phyloP scores from a whole-genome alignment of 2,888 invertebrate species.

The Tetramorium bicarinatum region DNA sequence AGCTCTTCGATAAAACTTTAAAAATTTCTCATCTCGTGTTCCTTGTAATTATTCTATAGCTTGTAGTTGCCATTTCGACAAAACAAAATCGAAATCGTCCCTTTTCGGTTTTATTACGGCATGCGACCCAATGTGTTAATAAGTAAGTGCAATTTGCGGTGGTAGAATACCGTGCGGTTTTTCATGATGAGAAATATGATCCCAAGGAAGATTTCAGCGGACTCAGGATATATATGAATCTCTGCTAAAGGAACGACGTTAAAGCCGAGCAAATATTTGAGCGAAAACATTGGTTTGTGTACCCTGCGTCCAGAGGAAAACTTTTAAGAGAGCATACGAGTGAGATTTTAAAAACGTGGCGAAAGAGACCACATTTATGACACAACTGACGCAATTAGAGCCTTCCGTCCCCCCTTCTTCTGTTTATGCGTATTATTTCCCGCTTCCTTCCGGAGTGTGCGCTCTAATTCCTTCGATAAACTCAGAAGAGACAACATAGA shows the following conservation, averaged over 20 bases:
- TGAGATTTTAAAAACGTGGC: slow-evolving; percentile 1
- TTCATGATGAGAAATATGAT: slow-evolving; percentile 28
- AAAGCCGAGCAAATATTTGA: slow-evolving; percentile 44
- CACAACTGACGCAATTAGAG: slow-evolving; percentile 1
- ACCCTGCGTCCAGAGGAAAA: slow-evolving; percentile 23
- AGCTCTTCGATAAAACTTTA: background rate
- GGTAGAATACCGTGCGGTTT: slow-evolving; percentile 7
- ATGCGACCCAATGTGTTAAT: background rate
- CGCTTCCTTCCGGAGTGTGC: background rate
- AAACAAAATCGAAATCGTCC: background rate
- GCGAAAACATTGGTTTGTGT: slow-evolving; percentile 37
- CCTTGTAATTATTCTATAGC: background rate
- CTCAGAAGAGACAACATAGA: background rate
- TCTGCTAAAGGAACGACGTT: slow-evolving; percentile 22
- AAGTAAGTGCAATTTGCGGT: slow-evolving; percentile 29
- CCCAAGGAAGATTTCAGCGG: slow-evolving; percentile 4
- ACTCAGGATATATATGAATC: slow-evolving; percentile 25
- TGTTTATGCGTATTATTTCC: background rate
- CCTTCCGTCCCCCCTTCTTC: background rate
- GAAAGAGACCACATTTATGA: background rate
- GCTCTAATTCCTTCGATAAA: background rate
- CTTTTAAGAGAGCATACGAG: slow-evolving; percentile 1
- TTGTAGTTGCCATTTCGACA: background rate
- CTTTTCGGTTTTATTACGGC: background rate
- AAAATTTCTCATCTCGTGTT: background rate